Evolutionary conservation across 2,797 vertebrate species (phyloP).

Genomic region (Glossophaga mutica): DNA sequence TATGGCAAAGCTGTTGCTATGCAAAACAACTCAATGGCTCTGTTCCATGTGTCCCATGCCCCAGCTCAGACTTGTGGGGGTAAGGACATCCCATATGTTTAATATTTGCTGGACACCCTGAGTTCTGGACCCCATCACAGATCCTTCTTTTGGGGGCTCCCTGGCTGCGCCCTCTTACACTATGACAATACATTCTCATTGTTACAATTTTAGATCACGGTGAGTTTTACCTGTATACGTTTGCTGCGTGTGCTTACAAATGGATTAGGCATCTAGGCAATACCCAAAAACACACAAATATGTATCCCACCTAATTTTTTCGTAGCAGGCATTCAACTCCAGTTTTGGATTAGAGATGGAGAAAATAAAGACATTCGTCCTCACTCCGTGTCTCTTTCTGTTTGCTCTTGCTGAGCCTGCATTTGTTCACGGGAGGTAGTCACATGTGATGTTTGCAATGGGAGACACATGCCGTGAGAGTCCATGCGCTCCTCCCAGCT

Average conservation of each 20-base stretch:
- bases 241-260: neutral
- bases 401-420: neutral
- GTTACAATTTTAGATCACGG: neutral
- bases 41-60: too few species aligned
- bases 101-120: too few species aligned
- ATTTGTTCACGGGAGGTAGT: slow-evolving; percentile 2
- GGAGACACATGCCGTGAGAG: neutral
- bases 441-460: neutral
- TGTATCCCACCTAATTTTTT: neutral
- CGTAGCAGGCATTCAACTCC: neutral
- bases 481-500: neutral
- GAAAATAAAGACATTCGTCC: neutral
- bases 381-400: neutral
- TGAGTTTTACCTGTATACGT: neutral
- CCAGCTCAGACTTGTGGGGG: too few species aligned
- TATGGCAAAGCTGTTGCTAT: too few species aligned
- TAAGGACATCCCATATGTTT: too few species aligned
- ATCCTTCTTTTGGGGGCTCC: too few species aligned
- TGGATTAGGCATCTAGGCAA: neutral
- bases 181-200: too few species aligned
- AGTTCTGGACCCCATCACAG: too few species aligned
- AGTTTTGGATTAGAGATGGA: neutral
- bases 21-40: too few species aligned
- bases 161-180: too few species aligned
- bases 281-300: neutral